phyloP scores from a whole-genome alignment of 2,797 vertebrate genomes.

The Gambelia wislizenii region DNA sequence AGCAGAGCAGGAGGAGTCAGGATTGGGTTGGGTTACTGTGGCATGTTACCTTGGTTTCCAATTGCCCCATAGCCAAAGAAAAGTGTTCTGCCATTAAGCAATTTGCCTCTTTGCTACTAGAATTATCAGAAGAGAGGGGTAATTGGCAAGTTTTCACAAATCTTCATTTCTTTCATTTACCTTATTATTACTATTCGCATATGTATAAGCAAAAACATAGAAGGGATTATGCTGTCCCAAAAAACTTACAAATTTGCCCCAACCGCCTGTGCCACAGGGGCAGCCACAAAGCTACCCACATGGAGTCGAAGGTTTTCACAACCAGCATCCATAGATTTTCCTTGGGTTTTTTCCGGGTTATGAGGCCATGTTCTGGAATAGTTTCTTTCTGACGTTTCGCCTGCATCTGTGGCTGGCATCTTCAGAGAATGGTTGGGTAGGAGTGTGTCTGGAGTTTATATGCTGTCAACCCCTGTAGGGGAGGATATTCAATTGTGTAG shows the following conservation, averaged over 20 bases:
- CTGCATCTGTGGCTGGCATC: too few species aligned
- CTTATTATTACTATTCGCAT: not conserved
- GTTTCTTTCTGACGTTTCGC: too few species aligned
- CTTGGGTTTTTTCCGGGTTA: too few species aligned
- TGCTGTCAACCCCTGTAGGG: too few species aligned
- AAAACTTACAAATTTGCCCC: not conserved
- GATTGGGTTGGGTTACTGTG: too few species aligned
- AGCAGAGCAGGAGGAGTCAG: not conserved
- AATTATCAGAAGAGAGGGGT: not conserved
- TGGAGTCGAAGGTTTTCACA: too few species aligned
- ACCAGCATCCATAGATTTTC: too few species aligned
- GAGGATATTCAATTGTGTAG: too few species aligned
- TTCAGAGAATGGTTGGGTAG: too few species aligned
- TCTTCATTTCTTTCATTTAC: not conserved
- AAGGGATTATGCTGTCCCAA: not conserved
- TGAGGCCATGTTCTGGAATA: too few species aligned
- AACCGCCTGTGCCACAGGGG: not conserved
- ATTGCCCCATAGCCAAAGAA: not conserved
- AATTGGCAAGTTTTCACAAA: not conserved
- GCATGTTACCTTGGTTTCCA: not conserved
- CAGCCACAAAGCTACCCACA: not conserved
- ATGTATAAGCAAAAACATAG: not conserved
- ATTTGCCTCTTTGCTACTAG: not conserved
- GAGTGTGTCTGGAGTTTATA: too few species aligned
- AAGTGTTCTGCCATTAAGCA: not conserved